A percentile compares a stretch with the other conserved stretches of the same genome.
phyloP scores from a whole-genome alignment of 2,888 invertebrate genomes.

The Bruchidius siliquastri region DNA sequence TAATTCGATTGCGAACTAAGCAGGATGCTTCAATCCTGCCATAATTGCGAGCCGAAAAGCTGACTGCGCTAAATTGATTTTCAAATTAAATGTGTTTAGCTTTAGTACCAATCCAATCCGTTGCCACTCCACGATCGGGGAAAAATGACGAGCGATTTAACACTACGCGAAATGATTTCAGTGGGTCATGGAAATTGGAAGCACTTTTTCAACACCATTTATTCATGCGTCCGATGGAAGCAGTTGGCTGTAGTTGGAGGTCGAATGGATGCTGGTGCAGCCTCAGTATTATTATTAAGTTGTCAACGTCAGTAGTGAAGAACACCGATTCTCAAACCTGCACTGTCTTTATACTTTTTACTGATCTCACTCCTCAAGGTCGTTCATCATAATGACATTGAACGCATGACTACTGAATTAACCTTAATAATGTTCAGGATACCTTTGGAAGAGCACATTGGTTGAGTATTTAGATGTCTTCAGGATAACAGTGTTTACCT shows the following conservation, averaged over 20 bases:
- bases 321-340: too few species aligned
- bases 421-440: too few species aligned
- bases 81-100: not conserved
- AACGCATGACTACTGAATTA: too few species aligned
- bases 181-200: not conserved
- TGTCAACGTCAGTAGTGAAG: too few species aligned
- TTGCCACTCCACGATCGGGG: not conserved
- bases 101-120: not conserved
- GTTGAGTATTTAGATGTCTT: too few species aligned
- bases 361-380: too few species aligned
- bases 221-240: not conserved
- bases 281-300: too few species aligned
- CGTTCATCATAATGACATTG: too few species aligned
- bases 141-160: not conserved
- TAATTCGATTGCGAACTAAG: conserved; percentile 21
- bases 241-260: not conserved
- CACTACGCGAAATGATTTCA: not conserved
- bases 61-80: conserved; percentile 1
- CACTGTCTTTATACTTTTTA: too few species aligned
- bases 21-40: conserved; percentile 6
- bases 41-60: conserved; percentile 2
- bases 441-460: too few species aligned
- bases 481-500: too few species aligned
- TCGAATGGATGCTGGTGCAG: not conserved
- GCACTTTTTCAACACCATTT: not conserved